Conservation (phyloP, 2,888 invertebrate species). For the Galerucella pusilla region DNA sequence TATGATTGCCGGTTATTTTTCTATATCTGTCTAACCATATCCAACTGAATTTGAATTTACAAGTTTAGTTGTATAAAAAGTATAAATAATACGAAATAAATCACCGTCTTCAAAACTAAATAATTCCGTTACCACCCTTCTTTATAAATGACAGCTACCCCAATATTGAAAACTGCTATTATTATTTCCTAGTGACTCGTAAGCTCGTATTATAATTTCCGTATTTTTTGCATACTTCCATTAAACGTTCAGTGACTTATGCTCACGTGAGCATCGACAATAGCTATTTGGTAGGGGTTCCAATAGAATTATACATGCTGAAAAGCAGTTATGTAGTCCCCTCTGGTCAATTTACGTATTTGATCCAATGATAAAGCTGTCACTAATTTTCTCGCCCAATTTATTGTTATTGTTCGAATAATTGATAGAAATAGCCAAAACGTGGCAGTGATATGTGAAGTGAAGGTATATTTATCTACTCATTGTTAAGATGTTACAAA, state of each 20-base stretch:
- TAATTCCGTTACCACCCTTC: not conserved
- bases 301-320: constrained; percentile 17
- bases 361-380: constrained; percentile 5
- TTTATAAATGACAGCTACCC: not conserved
- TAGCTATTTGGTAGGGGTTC: constrained; percentile 9
- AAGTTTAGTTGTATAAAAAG: too few species aligned
- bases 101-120: not conserved
- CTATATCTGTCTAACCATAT: too few species aligned
- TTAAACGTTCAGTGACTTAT: constrained; percentile 9
- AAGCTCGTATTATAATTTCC: not conserved
- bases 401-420: constrained; percentile 11
- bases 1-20: too few species aligned
- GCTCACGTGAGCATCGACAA: constrained; percentile 7
- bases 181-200: constrained; percentile 1
- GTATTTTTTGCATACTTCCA: not conserved
- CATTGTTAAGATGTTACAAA: not conserved
- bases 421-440: not conserved
- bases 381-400: not conserved
- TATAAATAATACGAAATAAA: not conserved
- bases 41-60: too few species aligned
- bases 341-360: constrained; percentile 4
- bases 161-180: not conserved
- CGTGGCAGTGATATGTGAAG: not conserved
- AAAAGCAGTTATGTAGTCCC: constrained; percentile 19
- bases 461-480: not conserved